Conservation (phyloP, 2,797 vertebrate genomes). For the Parauchenoglanis ngamensis region DNA sequence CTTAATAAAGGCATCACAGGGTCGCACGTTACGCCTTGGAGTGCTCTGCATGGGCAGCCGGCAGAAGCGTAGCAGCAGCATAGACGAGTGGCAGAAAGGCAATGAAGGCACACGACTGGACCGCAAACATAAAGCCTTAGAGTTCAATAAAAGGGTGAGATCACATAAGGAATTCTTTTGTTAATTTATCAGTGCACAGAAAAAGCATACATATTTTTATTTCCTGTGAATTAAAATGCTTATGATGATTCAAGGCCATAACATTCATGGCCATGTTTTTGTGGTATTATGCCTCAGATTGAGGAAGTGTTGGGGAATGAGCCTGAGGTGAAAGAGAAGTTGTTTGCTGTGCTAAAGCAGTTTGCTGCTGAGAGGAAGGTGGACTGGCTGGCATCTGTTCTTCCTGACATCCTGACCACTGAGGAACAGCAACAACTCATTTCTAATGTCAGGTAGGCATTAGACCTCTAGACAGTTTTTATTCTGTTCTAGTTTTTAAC, state of each 20-base stretch:
- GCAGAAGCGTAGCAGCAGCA: slow-evolving; percentile 67
- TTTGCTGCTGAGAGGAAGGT: slow-evolving; percentile 89
- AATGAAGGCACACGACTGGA: slow-evolving; percentile 69
- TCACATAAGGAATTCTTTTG: background rate
- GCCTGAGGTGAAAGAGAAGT: slow-evolving; percentile 84
- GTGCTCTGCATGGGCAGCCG: slow-evolving; percentile 78
- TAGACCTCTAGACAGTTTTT: slow-evolving; percentile 16
- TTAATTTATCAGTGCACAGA: background rate
- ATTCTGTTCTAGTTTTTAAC: slow-evolving; percentile 48
- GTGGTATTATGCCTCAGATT: slow-evolving; percentile 74
- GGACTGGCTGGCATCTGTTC: slow-evolving; percentile 85
- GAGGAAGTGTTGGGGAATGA: slow-evolving; percentile 86
- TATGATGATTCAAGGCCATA: background rate
- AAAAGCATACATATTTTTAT: background rate
- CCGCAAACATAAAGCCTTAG: slow-evolving; percentile 86
- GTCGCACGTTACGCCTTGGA: slow-evolving; percentile 77
- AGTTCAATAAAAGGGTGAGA: slow-evolving; percentile 89
- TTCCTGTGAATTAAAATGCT: background rate
- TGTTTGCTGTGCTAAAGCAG: slow-evolving; percentile 88
- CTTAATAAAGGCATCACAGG: slow-evolving; percentile 77
- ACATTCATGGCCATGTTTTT: background rate
- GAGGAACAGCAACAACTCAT: slow-evolving; percentile 86
- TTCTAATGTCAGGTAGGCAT: slow-evolving; percentile 88
- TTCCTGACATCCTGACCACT: slow-evolving; percentile 81
- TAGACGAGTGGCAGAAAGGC: slow-evolving; percentile 65